A percentile compares a stretch with the other conserved stretches of the same genome.
Conservation (phyloP, 2,888 invertebrate genomes). For the Aphodius sticticus region DNA sequence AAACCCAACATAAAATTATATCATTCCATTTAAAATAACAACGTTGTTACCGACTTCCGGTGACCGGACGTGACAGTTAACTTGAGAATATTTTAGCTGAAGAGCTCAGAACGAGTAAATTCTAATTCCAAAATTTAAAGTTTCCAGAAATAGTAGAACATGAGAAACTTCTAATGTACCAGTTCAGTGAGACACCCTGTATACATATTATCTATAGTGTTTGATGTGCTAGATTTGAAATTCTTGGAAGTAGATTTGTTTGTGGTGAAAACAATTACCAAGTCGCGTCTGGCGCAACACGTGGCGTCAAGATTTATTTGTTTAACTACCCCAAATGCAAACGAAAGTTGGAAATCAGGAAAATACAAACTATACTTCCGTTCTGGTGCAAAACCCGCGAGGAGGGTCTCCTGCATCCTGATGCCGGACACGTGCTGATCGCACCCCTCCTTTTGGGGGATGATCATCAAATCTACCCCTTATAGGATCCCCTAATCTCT, state of each 20-base stretch:
- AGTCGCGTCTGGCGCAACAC: background rate
- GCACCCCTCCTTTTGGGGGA: background rate
- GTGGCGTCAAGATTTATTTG: constrained; percentile 4
- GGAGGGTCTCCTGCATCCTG: background rate
- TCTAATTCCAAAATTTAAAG: too few species aligned
- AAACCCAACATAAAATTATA: too few species aligned
- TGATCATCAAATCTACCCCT: constrained; percentile 4
- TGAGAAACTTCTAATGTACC: too few species aligned
- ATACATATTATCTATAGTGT: background rate
- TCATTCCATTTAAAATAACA: too few species aligned
- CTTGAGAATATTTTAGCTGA: too few species aligned
- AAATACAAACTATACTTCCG: background rate
- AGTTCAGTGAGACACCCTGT: too few species aligned
- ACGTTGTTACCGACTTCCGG: too few species aligned
- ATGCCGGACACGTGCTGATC: background rate
- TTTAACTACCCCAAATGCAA: background rate
- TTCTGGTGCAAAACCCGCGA: background rate
- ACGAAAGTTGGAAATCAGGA: background rate
- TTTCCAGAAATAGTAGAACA: too few species aligned
- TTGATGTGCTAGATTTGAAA: too few species aligned
- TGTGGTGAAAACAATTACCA: background rate
- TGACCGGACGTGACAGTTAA: too few species aligned
- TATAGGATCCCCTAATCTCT: background rate
- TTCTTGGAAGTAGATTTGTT: too few species aligned
- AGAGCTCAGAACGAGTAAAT: too few species aligned